Percentiles rank a stretch among this genome's conserved stretches.
Conservation (phyloP, 2,888 invertebrate species). For the Tetropium fuscum region DNA sequence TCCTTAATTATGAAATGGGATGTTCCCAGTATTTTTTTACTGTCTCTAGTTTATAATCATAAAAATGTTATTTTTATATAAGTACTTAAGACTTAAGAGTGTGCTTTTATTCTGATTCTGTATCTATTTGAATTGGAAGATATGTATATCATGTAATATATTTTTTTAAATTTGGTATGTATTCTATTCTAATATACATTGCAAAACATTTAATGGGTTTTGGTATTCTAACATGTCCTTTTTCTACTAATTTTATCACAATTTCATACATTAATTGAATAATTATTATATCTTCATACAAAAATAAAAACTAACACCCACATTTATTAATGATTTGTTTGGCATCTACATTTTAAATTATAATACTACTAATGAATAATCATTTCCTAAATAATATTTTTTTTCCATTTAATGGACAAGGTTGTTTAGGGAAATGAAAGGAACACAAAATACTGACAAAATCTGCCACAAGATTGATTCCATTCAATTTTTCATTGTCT, state of each 20-base stretch:
- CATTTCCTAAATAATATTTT: no score
- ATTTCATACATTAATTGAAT: no score
- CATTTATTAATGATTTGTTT: no score
- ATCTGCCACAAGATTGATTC: no score
- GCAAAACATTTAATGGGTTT: constrained; percentile 35
- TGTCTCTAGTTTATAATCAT: not conserved
- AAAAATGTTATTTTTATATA: constrained; percentile 18
- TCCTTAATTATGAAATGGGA: constrained; percentile 1
- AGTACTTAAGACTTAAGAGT: constrained; percentile 21
- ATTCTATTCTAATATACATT: constrained; percentile 39
- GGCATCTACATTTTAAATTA: no score
- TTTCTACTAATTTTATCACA: constrained; percentile 14
- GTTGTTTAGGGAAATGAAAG: no score
- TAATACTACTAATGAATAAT: no score
- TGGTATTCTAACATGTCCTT: constrained; percentile 39
- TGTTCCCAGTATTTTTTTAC: constrained; percentile 23
- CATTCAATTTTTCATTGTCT: no score
- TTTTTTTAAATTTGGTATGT: constrained; percentile 46
- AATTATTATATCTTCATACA: no score
- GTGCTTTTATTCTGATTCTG: constrained; percentile 20
- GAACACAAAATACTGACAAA: no score
- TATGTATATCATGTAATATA: constrained; percentile 36
- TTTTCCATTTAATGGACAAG: no score
- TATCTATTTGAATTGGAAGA: constrained; percentile 29
- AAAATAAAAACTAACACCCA: no score